Conservation (phyloP, 2,888 invertebrate genomes). For the Timandra comae region DNA sequence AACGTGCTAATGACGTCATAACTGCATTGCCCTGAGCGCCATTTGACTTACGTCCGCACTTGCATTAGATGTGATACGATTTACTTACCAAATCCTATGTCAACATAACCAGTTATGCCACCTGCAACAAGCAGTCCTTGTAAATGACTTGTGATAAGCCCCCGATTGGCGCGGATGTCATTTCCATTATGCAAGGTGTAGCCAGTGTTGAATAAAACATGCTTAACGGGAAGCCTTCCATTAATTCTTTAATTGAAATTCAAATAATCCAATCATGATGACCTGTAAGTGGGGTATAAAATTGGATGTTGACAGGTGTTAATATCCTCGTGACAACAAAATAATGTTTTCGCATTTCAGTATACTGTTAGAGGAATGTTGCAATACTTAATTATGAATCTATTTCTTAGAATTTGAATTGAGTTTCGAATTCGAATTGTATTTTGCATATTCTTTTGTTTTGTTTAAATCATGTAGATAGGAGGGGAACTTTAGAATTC, state of each 20-base stretch:
- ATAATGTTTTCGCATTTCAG: too few relatives aligned
- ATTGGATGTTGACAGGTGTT: too few relatives aligned
- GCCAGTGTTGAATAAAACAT: constrained; percentile 20
- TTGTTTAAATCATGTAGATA: too few relatives aligned
- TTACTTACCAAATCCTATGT: constrained; percentile 31
- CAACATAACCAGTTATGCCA: constrained; percentile 36
- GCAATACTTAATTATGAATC: too few relatives aligned
- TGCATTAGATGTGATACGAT: constrained; percentile 16
- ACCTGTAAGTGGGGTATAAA: not conserved
- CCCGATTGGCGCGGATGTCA: constrained; percentile 12
- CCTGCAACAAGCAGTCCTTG: constrained; percentile 20
- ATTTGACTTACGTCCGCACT: constrained; percentile 43
- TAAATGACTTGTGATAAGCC: constrained; percentile 22
- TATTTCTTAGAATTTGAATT: too few relatives aligned
- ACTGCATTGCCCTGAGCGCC: constrained; percentile 62
- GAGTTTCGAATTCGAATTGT: too few relatives aligned
- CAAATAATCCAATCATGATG: constrained; percentile 15
- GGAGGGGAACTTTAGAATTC: too few relatives aligned
- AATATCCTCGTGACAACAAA: too few relatives aligned
- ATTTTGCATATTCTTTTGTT: too few relatives aligned
- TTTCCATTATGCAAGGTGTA: constrained; percentile 19
- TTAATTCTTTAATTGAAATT: constrained; percentile 19
- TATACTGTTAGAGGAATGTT: too few relatives aligned
- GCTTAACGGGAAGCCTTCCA: constrained; percentile 12
- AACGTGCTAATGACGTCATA: constrained; percentile 72